These are phyloP conservation scores for Chascanopsetta lugubris DNA, from an alignment of 2,113 vertebrate genomes.

Conservation along the genomic window DNA sequence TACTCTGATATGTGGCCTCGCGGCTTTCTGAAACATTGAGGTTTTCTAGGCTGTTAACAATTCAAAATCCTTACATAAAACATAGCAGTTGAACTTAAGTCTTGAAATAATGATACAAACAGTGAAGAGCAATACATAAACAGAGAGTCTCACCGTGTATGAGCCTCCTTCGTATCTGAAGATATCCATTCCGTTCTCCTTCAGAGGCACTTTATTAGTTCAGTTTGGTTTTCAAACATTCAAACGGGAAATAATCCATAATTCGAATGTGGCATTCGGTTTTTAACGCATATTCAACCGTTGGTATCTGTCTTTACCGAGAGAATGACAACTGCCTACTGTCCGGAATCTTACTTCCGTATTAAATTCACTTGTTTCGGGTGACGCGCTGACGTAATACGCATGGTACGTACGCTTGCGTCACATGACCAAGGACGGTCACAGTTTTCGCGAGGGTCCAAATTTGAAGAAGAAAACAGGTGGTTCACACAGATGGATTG, in stretches of 20 bases:
- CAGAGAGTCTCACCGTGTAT: slow-evolving; percentile 65
- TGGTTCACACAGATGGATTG: too few species aligned
- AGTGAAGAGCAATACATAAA: too few species aligned
- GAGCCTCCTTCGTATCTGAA: slow-evolving; percentile 33
- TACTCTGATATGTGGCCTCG: too few species aligned
- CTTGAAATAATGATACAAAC: too few species aligned
- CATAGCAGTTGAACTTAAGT: too few species aligned
- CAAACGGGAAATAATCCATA: too few species aligned
- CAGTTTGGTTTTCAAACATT: not conserved
- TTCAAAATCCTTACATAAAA: too few species aligned
- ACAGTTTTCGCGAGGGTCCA: too few species aligned
- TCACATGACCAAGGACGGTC: not conserved
- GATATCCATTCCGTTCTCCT: slow-evolving; percentile 24
- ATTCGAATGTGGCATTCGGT: not conserved
- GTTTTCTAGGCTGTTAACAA: too few species aligned
- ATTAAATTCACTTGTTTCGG: slow-evolving; percentile 26
- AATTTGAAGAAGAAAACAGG: too few species aligned
- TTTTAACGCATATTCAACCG: not conserved
- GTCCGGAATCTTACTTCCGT: slow-evolving; percentile 56
- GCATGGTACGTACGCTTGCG: not conserved
- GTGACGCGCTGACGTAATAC: slow-evolving; percentile 19
- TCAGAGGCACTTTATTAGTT: not conserved
- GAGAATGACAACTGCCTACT: slow-evolving; percentile 6
- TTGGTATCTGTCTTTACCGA: not conserved
- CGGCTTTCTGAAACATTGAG: too few species aligned